Percentiles rank a stretch among this genome's conserved stretches.
These are phyloP conservation scores for Acropternis orthonyx DNA, from an alignment of 2,797 vertebrate genomes.

Conservation along the genomic window DNA sequence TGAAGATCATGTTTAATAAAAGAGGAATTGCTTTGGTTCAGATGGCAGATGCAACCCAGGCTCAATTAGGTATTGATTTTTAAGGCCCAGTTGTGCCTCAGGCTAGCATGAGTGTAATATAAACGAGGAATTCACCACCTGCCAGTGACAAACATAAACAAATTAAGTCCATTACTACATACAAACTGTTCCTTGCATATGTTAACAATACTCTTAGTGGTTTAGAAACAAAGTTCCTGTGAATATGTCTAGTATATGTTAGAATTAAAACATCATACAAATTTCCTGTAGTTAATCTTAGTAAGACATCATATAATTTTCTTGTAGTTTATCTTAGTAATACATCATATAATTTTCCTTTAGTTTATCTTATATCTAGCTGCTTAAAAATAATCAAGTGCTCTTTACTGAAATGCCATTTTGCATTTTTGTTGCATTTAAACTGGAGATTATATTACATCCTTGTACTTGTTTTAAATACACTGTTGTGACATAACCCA, in stretches of 20 bases:
- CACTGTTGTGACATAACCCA: background rate
- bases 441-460: background rate
- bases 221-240: background rate
- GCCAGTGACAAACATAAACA: background rate
- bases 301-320: background rate
- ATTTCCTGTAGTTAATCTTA: background rate
- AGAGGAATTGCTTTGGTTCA: conserved; percentile 91
- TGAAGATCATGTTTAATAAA: conserved; percentile 94
- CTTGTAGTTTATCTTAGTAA: background rate
- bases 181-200: background rate
- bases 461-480: background rate
- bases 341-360: background rate
- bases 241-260: background rate
- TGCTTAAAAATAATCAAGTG: background rate
- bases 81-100: background rate
- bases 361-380: background rate
- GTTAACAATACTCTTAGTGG: background rate
- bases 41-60: conserved; percentile 90
- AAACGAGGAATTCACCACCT: background rate
- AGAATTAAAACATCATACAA: background rate
- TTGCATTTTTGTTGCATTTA: background rate
- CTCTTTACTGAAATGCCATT: background rate
- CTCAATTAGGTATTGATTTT: conserved; percentile 84
- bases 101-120: background rate
- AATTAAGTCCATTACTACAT: background rate